phyloP scores from a whole-genome alignment of 30 jellyfish, hydroid and myxozoan species.

The Aurelia coerulea region DNA sequence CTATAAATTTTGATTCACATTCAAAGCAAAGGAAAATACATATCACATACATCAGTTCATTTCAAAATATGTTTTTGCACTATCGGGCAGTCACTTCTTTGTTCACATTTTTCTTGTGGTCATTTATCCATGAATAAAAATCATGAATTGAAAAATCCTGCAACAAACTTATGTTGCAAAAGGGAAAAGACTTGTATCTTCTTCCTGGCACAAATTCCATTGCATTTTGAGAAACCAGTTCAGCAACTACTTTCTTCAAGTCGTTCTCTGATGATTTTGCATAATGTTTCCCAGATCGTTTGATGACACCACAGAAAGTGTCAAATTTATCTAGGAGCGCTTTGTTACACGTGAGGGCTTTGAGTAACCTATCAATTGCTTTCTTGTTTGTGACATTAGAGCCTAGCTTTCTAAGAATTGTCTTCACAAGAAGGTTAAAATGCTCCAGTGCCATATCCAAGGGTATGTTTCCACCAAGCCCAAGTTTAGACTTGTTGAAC shows the following conservation, averaged over 20 bases:
- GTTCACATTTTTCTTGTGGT: slow-evolving; percentile 19
- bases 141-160: too few species aligned
- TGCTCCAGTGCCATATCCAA: too few species aligned
- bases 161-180: slow-evolving; percentile 29
- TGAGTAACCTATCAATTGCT: too few species aligned
- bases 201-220: slow-evolving; percentile 42
- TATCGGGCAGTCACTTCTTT: slow-evolving; percentile 30
- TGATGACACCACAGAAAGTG: too few species aligned
- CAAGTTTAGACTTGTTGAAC: too few species aligned
- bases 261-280: slow-evolving; percentile 23
- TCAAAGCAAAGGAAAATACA: neutral
- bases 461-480: too few species aligned
- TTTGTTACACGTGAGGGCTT: too few species aligned
- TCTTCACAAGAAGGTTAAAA: too few species aligned
- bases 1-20: slow-evolving; percentile 18
- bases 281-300: too few species aligned
- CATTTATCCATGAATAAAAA: slow-evolving; percentile 27
- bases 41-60: slow-evolving; percentile 7
- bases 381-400: too few species aligned
- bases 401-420: too few species aligned
- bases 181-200: slow-evolving; percentile 26
- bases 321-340: too few species aligned
- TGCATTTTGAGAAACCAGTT: slow-evolving; percentile 38
- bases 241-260: slow-evolving; percentile 28
- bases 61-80: slow-evolving; percentile 16